Percentiles rank a stretch among this genome's conserved stretches.
phyloP scores from a whole-genome alignment of 2,888 invertebrate genomes.

The Harmothoe impar region DNA sequence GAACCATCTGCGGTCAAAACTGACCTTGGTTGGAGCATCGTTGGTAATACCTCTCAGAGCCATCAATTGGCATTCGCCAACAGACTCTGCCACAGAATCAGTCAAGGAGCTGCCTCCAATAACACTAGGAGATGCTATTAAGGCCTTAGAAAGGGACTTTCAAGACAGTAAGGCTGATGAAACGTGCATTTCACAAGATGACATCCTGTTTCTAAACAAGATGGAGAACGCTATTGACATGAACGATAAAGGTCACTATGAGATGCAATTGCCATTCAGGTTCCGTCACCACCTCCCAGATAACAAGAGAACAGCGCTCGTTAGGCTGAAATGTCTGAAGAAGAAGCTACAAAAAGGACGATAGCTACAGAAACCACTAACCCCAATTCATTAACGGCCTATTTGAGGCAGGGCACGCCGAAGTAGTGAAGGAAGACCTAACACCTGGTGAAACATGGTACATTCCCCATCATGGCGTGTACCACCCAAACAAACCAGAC shows the following conservation, averaged over 20 bases:
- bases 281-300: conserved; percentile 33
- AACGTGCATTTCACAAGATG: conserved; percentile 14
- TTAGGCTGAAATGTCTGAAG: conserved; percentile 25
- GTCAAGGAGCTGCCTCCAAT: no score
- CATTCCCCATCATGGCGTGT: conserved; percentile 68
- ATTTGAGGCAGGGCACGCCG: conserved; percentile 61
- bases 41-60: neutral
- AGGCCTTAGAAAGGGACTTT: neutral
- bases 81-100: no score
- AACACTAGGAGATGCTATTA: no score
- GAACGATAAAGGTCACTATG: conserved; percentile 59
- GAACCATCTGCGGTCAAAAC: conserved; percentile 34
- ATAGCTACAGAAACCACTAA: conserved; percentile 49
- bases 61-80: no score
- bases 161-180: neutral
- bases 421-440: neutral
- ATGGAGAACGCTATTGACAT: neutral
- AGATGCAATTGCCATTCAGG: conserved; percentile 64
- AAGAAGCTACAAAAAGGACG: conserved; percentile 53
- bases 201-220: conserved; percentile 25
- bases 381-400: conserved; percentile 58
- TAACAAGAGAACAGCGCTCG: conserved; percentile 56
- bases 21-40: conserved; percentile 44
- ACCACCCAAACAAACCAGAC: conserved; percentile 67
- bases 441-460: conserved; percentile 62